Base-by-base conservation (phyloP, 2,888 invertebrate species). In the Pachydiplax longipennis region DNA sequence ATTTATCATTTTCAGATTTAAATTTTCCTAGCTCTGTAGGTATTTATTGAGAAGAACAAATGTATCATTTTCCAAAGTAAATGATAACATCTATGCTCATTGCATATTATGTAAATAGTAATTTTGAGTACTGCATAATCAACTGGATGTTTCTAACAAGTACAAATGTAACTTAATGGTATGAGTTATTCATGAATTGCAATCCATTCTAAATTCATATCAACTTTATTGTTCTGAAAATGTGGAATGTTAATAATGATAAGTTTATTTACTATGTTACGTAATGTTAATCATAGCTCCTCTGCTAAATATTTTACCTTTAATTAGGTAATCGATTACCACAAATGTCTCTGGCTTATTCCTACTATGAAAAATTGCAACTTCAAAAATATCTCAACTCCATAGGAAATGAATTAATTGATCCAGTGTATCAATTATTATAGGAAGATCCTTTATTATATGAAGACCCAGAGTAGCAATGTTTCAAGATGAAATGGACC, bases 91-190 rank as follows among this genome's bases (percentile, higher is more conserved):
- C 61, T 65, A 87, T 87, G 87, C 87, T 61, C 87, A 61, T 87
- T 65, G 65, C 61, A 87, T 37, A 87, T 37, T 35, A n/a, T 87
- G 87, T 87, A 87, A 87, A 87, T 87, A 87, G 37, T 65, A 37
- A 87, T 87, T 87, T 87, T 87, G 61, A 87, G 61, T 87, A 87
- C 87, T 87, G 65, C 35, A 65, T 87, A 87, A 87, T 58, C 58
- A 87, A 87, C 37, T 87, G 61, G 37, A 87, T 87, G 87, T 87
- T 58, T 73, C 65, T 87, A 87, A 87, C 37, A 61, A 87, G 87
- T 87, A 87, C 87, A 87, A 87, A 87, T 87, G 87, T 87, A 87
- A 87, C 87, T 87, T 87, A 87, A 87, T 87, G 61, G 87, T 87
- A 61, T 87, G 87, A 65, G 87, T 87, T 61, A 87, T 87, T 87